These are phyloP conservation scores for Cheilosia impressa DNA, from an alignment of 2,888 invertebrate species.

Conservation along the genomic window DNA sequence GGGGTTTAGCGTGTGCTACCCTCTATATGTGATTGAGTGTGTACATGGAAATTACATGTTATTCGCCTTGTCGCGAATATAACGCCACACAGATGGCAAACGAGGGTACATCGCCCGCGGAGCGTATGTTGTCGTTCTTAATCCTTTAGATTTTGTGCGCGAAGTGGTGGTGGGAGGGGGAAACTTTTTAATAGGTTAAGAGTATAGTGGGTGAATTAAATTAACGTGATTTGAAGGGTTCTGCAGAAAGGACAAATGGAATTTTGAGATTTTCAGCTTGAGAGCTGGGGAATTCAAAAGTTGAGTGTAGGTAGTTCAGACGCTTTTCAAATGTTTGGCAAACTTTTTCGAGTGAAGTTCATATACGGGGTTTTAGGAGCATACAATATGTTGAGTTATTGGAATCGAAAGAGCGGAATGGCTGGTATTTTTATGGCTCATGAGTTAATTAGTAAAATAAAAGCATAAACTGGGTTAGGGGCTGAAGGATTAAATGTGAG, in stretches of 20 bases:
- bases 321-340: background rate
- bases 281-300: background rate
- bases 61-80: conserved; percentile 30
- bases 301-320: background rate
- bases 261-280: background rate
- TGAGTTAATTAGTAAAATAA: too few species aligned
- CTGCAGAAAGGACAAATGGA: background rate
- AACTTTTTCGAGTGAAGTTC: too few species aligned
- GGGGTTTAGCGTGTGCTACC: background rate
- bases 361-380: too few species aligned
- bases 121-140: conserved; percentile 51
- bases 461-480: too few species aligned
- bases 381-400: too few species aligned
- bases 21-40: conserved; percentile 44
- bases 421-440: too few species aligned
- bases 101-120: conserved; percentile 7
- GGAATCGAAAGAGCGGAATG: too few species aligned
- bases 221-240: conserved; percentile 38
- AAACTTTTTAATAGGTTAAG: conserved; percentile 60
- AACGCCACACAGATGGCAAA: conserved; percentile 35
- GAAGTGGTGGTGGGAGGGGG: conserved; percentile 1
- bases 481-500: too few species aligned
- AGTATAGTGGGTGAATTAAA: conserved; percentile 49
- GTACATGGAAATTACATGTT: conserved; percentile 53
- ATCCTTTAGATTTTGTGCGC: conserved; percentile 27